Evolutionary conservation across 2,888 invertebrate species (phyloP).

Genomic region (Trachelus tabidus): DNA sequence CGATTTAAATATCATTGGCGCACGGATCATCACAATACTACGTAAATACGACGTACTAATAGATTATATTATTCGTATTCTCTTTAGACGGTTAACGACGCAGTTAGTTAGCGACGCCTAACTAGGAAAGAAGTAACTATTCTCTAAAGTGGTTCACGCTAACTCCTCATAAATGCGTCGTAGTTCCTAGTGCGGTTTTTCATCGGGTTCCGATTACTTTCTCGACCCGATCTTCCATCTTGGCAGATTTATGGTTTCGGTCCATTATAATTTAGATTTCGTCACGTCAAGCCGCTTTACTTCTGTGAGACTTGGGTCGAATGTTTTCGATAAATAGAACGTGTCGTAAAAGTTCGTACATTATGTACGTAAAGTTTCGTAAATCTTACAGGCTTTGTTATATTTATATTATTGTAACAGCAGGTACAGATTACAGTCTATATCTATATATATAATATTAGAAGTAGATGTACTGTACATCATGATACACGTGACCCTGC

Average conservation of each 20-base stretch:
- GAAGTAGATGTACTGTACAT: too few species aligned
- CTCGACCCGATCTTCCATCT: neutral
- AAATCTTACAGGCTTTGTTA: neutral
- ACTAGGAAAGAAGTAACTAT: neutral
- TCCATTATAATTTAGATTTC: neutral
- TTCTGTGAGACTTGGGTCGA: neutral
- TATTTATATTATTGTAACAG: neutral
- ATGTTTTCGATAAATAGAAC: neutral
- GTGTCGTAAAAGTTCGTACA: neutral
- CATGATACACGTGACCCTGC: too few species aligned
- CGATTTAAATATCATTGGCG: neutral
- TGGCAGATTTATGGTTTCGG: neutral
- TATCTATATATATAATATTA: neutral
- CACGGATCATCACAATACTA: neutral
- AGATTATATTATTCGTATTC: neutral
- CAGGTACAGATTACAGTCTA: neutral
- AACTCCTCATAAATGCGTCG: neutral
- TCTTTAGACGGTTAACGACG: neutral
- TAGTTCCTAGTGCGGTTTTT: neutral
- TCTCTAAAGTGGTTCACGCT: neutral
- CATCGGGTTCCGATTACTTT: neutral
- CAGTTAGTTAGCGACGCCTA: neutral
- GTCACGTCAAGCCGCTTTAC: neutral
- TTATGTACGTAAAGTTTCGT: neutral
- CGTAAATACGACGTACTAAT: neutral